Conservation (phyloP, 2,797 vertebrate genomes). For the Pipistrellus pipistrellus region DNA sequence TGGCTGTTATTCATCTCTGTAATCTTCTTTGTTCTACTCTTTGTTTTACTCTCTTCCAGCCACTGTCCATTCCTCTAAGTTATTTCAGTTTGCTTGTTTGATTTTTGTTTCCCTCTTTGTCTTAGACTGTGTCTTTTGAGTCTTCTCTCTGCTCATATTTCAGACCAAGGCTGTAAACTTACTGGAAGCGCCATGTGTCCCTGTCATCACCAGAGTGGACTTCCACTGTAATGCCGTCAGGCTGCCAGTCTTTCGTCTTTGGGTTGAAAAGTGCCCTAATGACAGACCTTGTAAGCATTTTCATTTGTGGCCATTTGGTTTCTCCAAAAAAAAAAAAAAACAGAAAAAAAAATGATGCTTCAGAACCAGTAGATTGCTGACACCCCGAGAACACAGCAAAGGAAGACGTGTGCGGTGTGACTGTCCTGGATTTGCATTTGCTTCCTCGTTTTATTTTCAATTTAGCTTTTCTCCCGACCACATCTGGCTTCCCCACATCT, state of each 20-base stretch:
- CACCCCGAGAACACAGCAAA: not conserved
- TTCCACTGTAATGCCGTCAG: not conserved
- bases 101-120: not conserved
- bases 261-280: not conserved
- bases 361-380: not conserved
- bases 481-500: conserved; percentile 30
- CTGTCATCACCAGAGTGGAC: not conserved
- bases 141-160: not conserved
- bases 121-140: not conserved
- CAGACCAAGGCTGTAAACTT: not conserved
- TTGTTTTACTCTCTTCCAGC: not conserved
- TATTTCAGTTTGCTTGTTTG: not conserved
- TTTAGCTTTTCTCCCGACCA: not conserved
- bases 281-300: not conserved
- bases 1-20: not conserved
- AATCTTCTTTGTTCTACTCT: not conserved
- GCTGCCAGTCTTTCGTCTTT: not conserved
- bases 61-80: not conserved
- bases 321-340: not conserved
- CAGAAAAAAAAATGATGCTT: not conserved
- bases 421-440: not conserved
- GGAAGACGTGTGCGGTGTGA: too few relatives aligned
- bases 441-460: not conserved
- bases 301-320: not conserved
- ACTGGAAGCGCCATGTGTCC: not conserved